Conservation (phyloP, 2,888 invertebrate genomes). For the Sphecodes monilicornis region DNA sequence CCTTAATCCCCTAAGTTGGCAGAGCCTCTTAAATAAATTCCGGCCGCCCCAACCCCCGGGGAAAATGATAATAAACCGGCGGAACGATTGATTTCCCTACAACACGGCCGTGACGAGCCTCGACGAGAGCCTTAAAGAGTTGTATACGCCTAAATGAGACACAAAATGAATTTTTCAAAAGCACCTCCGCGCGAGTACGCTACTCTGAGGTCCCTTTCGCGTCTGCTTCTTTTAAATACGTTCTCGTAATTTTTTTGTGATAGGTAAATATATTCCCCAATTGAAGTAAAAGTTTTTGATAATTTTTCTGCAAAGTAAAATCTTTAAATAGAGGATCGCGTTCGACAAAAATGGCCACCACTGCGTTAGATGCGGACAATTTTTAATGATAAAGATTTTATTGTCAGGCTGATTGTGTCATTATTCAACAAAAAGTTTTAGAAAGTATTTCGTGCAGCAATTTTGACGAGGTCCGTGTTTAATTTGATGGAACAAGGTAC, state of each 20-base stretch:
- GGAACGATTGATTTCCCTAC: conserved; percentile 29
- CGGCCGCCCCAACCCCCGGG: background rate
- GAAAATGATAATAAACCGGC: conserved; percentile 40
- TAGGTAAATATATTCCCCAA: background rate
- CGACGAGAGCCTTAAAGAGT: background rate
- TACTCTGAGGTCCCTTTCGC: background rate
- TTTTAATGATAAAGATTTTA: too few species aligned
- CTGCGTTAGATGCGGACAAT: too few species aligned
- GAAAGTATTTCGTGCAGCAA: background rate
- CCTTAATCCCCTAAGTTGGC: conserved; percentile 63
- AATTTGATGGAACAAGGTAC: too few species aligned
- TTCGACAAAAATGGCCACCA: too few species aligned
- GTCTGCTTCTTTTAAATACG: background rate
- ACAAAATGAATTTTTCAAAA: background rate
- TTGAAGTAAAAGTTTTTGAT: background rate
- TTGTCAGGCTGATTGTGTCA: too few species aligned
- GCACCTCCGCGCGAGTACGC: background rate
- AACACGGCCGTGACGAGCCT: background rate
- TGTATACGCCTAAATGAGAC: conserved; percentile 7
- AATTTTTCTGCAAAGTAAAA: background rate
- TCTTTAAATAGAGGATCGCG: too few species aligned
- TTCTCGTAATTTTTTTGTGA: background rate
- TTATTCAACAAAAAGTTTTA: background rate
- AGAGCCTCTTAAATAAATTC: conserved; percentile 46
- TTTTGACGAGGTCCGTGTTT: background rate